phyloP scores from a whole-genome alignment of 2,113 vertebrate species.

The Strix uralensis region DNA sequence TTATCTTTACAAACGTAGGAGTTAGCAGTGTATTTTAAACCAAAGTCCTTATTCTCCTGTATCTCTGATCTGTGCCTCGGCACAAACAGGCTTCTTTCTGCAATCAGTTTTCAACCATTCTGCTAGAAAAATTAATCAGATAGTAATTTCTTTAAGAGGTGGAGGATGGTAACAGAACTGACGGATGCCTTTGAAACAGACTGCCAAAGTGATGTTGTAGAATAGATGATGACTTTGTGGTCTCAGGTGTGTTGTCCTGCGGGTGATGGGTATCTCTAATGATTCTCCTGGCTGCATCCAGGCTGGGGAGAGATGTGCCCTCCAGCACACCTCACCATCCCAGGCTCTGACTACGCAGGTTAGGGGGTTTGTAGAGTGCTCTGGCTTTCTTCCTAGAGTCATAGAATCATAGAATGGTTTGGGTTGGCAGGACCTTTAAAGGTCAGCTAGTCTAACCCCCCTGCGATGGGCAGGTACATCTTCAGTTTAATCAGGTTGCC shows the following conservation, averaged over 20 bases:
- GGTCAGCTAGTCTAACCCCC: neutral
- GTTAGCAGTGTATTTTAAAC: neutral
- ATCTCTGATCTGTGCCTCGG: neutral
- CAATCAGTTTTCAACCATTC: neutral
- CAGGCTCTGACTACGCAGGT: neutral
- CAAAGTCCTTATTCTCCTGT: neutral
- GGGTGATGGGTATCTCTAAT: neutral
- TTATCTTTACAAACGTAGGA: neutral
- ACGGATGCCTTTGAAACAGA: neutral
- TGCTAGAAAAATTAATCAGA: neutral
- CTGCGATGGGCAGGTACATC: neutral
- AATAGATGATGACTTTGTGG: neutral
- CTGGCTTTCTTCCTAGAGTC: neutral
- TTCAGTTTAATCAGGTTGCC: neutral
- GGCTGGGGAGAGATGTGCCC: neutral
- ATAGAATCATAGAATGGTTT: neutral
- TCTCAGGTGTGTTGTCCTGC: neutral
- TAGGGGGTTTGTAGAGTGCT: neutral
- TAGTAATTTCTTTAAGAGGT: neutral
- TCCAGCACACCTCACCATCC: neutral
- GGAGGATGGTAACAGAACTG: neutral
- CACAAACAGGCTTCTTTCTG: neutral
- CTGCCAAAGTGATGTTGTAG: fast-evolving
- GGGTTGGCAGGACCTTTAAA: neutral
- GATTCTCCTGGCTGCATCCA: neutral